A percentile compares a stretch with the other conserved stretches of the same genome.
These are phyloP conservation scores for Neocrepidodera transversa DNA, from an alignment of 2,888 invertebrate genomes.

Conservation along the genomic window DNA sequence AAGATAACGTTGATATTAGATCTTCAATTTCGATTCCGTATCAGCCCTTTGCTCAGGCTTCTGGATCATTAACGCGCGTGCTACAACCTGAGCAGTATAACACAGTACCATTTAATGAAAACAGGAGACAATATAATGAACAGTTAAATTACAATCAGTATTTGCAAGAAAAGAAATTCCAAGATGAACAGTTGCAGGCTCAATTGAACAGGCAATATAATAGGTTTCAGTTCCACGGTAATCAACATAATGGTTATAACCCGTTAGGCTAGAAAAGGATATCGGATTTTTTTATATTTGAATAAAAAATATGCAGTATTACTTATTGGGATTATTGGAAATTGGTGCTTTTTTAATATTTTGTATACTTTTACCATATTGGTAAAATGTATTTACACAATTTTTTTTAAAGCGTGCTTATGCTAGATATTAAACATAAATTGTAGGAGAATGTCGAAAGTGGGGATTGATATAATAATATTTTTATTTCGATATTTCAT, in stretches of 20 bases:
- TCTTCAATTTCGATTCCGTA: conserved; percentile 5
- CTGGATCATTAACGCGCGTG: background rate
- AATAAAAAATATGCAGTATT: conserved; percentile 5
- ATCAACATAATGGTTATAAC: conserved; percentile 45
- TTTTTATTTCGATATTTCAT: too few species aligned
- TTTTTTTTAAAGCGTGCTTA: too few species aligned
- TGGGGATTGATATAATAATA: too few species aligned
- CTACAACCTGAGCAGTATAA: conserved; percentile 10
- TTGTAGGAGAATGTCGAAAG: too few species aligned
- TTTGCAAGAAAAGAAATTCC: conserved; percentile 45
- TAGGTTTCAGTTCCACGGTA: conserved; percentile 50
- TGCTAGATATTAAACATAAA: too few species aligned
- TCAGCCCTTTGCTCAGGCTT: conserved; percentile 1
- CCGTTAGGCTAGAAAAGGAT: conserved; percentile 44
- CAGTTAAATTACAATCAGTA: conserved; percentile 47
- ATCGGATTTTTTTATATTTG: conserved; percentile 1
- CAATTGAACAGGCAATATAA: conserved; percentile 52
- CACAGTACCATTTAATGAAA: conserved; percentile 40
- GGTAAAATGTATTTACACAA: too few species aligned
- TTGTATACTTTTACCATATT: background rate
- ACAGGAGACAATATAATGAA: conserved; percentile 46
- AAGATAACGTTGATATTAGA: conserved; percentile 36
- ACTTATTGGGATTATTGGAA: background rate
- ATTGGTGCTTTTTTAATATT: background rate
- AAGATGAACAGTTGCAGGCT: conserved; percentile 47